phyloP scores from a whole-genome alignment of 2,113 vertebrate species.

The human region GRCh38 chrX:116493501-116494000 shows the following conservation, averaged over 20 bases:
- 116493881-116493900: background rate
- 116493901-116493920: background rate
- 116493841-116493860: background rate
- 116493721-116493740: background rate
- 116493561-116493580: conserved; percentile 12
- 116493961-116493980: background rate
- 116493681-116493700: background rate
- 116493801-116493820: background rate
- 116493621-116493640: conserved; percentile 37
- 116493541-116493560: conserved; percentile 64
- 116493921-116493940: background rate
- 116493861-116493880: background rate
- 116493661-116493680: background rate
- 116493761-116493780: background rate
- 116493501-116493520: conserved; percentile 43
- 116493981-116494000: background rate
- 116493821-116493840: background rate
- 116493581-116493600: conserved; percentile 28
- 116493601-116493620: conserved; percentile 50
- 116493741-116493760: background rate
- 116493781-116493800: background rate
- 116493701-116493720: background rate
- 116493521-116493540: conserved; percentile 64
- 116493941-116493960: background rate
- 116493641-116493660: background rate